A percentile compares a stretch with the other conserved stretches of the same genome.
Evolutionary conservation across 2,113 vertebrate genomes (phyloP).

Genomic region (Pontoporia blainvillei): DNA sequence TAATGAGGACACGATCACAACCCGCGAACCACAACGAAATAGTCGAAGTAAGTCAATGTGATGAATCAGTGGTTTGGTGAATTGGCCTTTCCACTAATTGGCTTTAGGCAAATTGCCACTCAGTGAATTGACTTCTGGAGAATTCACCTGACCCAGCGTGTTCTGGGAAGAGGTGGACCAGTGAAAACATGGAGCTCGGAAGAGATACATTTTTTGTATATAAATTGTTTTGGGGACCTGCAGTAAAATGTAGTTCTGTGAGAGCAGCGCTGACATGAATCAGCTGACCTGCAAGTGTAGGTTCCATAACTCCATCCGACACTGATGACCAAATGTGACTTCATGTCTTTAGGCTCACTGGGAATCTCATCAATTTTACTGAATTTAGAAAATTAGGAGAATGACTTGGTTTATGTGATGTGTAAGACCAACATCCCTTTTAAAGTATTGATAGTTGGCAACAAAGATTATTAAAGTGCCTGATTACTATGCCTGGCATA

Average conservation of each 20-base stretch:
- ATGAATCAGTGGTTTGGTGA: neutral
- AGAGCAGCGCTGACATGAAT: neutral
- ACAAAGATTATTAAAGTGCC: neutral
- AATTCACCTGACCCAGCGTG: neutral
- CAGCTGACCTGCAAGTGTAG: neutral
- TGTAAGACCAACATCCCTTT: neutral
- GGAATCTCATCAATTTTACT: neutral
- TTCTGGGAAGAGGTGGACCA: neutral
- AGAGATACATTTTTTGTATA: neutral
- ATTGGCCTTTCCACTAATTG: neutral
- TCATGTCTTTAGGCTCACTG: neutral
- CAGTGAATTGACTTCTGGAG: neutral
- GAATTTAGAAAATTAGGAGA: neutral
- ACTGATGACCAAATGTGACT: neutral
- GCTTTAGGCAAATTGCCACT: neutral
- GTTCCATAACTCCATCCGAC: neutral
- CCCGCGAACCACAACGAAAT: neutral
- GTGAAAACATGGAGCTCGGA: neutral
- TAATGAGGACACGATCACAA: neutral
- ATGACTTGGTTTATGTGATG: neutral
- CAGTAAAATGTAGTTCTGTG: neutral
- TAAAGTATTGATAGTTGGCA: neutral
- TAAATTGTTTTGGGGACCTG: neutral
- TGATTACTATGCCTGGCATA: neutral
- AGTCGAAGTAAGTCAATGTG: neutral